These are phyloP conservation scores for Vanessa tameamea DNA, from an alignment of 1,140 invertebrate species.

Conservation along the genomic window DNA sequence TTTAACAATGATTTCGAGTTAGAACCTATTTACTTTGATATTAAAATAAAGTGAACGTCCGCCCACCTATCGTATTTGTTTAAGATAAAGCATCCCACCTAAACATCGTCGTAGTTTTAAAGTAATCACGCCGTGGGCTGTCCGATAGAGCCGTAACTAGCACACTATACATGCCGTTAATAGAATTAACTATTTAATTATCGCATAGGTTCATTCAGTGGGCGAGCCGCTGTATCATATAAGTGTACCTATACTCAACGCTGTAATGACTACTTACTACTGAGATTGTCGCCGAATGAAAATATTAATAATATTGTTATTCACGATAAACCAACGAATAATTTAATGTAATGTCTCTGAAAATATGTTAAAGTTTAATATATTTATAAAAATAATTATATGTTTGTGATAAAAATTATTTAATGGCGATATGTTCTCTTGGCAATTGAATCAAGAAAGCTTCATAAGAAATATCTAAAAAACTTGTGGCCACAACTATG, in stretches of 20 bases:
- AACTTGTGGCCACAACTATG: not conserved
- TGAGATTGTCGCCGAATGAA: too few relatives aligned
- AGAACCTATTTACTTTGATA: conserved; percentile 2
- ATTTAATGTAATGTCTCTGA: too few relatives aligned
- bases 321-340: too few relatives aligned
- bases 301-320: too few relatives aligned
- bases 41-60: conserved; percentile 35
- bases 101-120: conserved; percentile 33
- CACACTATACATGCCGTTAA: conserved; percentile 16
- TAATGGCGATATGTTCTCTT: too few relatives aligned
- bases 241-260: not conserved
- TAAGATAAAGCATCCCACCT: conserved; percentile 31
- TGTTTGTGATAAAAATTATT: too few relatives aligned
- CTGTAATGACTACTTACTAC: not conserved
- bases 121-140: conserved; percentile 34
- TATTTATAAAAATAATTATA: too few relatives aligned
- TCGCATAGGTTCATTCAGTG: not conserved
- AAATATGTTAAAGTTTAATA: too few relatives aligned
- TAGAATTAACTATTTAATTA: conserved; percentile 17
- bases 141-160: conserved; percentile 23
- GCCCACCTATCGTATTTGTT: conserved; percentile 30
- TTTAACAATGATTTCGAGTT: not conserved
- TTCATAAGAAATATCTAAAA: not conserved
- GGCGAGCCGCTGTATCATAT: not conserved
- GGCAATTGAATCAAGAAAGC: too few relatives aligned